Evolutionary conservation across 2,113 vertebrate genomes (phyloP).

Genomic region (Columba livia): DNA sequence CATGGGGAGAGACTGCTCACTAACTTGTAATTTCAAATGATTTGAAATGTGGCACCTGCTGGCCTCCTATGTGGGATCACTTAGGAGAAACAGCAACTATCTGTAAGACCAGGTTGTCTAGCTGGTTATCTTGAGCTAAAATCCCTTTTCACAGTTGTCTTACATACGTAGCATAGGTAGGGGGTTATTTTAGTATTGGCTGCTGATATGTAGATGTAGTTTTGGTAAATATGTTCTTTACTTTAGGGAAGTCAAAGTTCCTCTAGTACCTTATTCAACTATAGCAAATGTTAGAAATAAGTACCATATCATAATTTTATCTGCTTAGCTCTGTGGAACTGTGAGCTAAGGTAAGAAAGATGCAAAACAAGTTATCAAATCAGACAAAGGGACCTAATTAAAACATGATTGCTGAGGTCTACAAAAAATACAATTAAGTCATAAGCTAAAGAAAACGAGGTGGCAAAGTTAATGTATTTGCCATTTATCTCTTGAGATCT

Average conservation of each 20-base stretch:
- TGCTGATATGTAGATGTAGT: conserved; percentile 23
- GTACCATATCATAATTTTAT: not conserved
- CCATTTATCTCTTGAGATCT: conserved; percentile 63
- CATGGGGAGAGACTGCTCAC: conserved; percentile 63
- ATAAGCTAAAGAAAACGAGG: conserved; percentile 60
- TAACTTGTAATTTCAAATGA: conserved; percentile 80
- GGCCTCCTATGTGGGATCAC: conserved; percentile 64
- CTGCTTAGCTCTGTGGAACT: not conserved
- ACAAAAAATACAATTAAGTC: conserved; percentile 54
- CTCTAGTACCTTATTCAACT: not conserved
- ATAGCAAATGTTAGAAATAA: not conserved
- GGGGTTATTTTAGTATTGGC: conserved; percentile 20
- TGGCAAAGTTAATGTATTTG: conserved; percentile 63
- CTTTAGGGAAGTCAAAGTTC: conserved; percentile 10
- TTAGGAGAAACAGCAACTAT: conserved; percentile 56
- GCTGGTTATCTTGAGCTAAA: conserved; percentile 54
- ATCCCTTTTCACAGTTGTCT: conserved; percentile 26
- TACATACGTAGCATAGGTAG: not conserved
- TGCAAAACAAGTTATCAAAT: conserved; percentile 56
- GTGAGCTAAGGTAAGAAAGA: conserved; percentile 12
- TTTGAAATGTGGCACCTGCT: conserved; percentile 77
- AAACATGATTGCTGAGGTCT: conserved; percentile 46
- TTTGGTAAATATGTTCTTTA: not conserved
- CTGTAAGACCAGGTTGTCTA: conserved; percentile 42
- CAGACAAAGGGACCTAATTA: conserved; percentile 55